phyloP scores from a whole-genome alignment of 2,888 invertebrate genomes.

The Tricholauxania praeusta region DNA sequence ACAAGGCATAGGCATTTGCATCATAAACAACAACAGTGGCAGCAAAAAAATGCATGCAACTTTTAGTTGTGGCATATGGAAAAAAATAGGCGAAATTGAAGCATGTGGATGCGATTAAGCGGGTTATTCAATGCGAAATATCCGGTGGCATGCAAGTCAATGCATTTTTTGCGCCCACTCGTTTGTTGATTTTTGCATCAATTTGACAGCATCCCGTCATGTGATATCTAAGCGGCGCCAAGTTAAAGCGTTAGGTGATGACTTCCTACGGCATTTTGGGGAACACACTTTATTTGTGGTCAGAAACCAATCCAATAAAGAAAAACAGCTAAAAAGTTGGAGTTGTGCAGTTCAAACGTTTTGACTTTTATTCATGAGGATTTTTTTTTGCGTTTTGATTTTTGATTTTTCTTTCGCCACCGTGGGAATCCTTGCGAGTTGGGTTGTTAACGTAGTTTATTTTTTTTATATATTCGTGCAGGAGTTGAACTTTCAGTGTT shows the following conservation, averaged over 20 bases:
- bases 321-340: too few relatives aligned
- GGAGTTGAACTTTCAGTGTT: too few relatives aligned
- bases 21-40: conserved; percentile 29
- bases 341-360: too few relatives aligned
- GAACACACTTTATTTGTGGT: too few relatives aligned
- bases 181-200: background rate
- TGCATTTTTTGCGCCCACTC: conserved; percentile 25
- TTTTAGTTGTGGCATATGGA: background rate
- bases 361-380: too few relatives aligned
- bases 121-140: conserved; percentile 27
- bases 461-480: too few relatives aligned
- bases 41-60: conserved; percentile 23
- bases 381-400: too few relatives aligned
- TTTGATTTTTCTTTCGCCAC: too few relatives aligned
- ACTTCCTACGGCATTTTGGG: conserved; percentile 22
- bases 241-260: conserved; percentile 25
- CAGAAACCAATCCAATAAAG: too few relatives aligned
- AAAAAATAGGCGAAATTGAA: conserved; percentile 19
- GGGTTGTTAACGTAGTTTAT: too few relatives aligned
- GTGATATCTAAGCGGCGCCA: conserved; percentile 15
- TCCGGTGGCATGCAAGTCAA: conserved; percentile 28
- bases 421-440: too few relatives aligned
- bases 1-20: conserved; percentile 29
- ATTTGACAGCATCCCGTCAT: conserved; percentile 27
- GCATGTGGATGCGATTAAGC: conserved; percentile 33